Evolutionary conservation across 2,797 vertebrate species (phyloP), one percentile per base, ranked within the genome.

Genomic region (Luscinia megarhynchos): DNA sequence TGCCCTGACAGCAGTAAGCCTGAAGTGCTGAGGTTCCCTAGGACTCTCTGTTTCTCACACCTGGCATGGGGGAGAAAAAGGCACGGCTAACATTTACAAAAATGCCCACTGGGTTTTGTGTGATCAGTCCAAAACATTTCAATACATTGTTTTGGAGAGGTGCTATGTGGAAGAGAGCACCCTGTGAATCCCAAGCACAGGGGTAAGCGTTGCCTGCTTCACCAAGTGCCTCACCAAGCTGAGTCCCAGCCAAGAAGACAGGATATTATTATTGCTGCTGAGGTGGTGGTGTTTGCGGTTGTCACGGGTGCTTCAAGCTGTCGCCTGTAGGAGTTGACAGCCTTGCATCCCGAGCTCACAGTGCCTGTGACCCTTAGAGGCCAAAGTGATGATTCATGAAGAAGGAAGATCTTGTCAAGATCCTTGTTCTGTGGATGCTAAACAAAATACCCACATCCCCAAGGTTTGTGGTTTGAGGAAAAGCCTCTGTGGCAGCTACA

Each of bases 271-370:
- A 21, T 5, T 93, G 59, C 76, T 66, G 17, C 24, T 26, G 74
- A 81, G 75, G 23, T n/a, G 73, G 64, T 24, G 15, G 20, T 6
- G 9, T 66, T 80, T 50, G 50, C 50, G 21, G 73, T 54, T 86
- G 58, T 67, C 64, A 55, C 1, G 0, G 36, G 72, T 55, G 67
- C 68, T 61, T 81, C 83, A 41, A n/a, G 20, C 38, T 57, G 50
- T 67, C 67, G 15, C 79, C 76, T 77, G 59, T 46, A 78, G 63
- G 62, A 89, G 54, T 0, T 75, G 90, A 66, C 86, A 86, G 69
- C 55, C 69, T 58, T 29, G 43, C 0, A 0, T 64, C 76, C 38
- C 0, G 0, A 78, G 66, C 46, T 68, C n/a, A 40, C 59, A n/a
- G 41, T 29, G 50, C 3, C 1, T 27, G 69, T 88, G 86, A 94